These are phyloP conservation scores for Cephus runcator DNA, from an alignment of 2,888 invertebrate species.

Conservation along the genomic window DNA sequence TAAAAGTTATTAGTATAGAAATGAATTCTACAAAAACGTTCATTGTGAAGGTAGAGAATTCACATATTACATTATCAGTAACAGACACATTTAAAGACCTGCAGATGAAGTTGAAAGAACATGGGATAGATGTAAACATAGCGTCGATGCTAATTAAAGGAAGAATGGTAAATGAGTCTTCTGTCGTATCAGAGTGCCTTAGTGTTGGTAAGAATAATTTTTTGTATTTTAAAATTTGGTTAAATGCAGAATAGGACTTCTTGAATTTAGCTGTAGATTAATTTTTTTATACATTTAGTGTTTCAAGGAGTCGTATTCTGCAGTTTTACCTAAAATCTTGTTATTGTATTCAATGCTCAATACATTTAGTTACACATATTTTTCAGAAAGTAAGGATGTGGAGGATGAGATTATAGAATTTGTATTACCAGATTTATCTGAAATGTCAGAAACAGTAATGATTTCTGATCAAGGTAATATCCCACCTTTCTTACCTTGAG, in stretches of 20 bases:
- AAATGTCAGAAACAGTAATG: slow-evolving; percentile 9
- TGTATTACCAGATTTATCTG: slow-evolving; percentile 17
- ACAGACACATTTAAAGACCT: slow-evolving; percentile 13
- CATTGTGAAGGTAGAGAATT: slow-evolving; percentile 9
- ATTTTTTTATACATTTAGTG: too few relatives aligned
- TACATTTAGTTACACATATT: background rate
- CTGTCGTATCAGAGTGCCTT: slow-evolving; percentile 8
- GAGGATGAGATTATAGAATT: slow-evolving; percentile 13
- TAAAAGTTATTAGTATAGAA: background rate
- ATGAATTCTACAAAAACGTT: slow-evolving; percentile 7
- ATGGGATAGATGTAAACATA: slow-evolving; percentile 5
- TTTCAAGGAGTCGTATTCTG: too few relatives aligned
- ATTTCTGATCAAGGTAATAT: slow-evolving; percentile 4
- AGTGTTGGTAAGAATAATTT: slow-evolving; percentile 7
- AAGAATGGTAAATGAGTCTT: slow-evolving; percentile 7
- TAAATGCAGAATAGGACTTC: too few relatives aligned
- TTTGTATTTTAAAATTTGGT: background rate
- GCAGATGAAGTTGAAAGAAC: slow-evolving; percentile 2
- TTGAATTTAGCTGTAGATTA: too few relatives aligned
- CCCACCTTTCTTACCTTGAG: background rate
- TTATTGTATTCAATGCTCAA: background rate
- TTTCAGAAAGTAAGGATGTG: slow-evolving; percentile 7
- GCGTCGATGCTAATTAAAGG: slow-evolving; percentile 7
- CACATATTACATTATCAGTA: slow-evolving; percentile 4
- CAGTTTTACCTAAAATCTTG: background rate